Evolutionary conservation across 1,140 invertebrate genomes (phyloP).

Genomic region (Atta colombica): DNA sequence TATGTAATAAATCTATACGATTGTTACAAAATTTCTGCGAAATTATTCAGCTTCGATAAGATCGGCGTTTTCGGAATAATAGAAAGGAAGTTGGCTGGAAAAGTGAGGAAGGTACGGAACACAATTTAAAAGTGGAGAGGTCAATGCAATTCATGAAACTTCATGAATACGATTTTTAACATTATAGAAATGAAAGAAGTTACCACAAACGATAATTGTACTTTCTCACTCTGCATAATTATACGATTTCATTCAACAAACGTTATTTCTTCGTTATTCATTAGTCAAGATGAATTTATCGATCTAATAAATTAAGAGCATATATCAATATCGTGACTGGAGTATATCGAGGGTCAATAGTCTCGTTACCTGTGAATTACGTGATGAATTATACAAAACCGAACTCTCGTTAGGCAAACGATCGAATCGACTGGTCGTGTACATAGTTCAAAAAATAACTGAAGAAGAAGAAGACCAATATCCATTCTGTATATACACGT

Average conservation of each 20-base stretch:
- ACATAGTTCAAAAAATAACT: slow-evolving; percentile 33
- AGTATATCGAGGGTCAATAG: neutral
- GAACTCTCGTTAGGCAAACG: neutral
- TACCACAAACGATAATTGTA: slow-evolving; percentile 60
- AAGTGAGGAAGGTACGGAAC: neutral
- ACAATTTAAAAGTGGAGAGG: slow-evolving; percentile 57
- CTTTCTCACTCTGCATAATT: slow-evolving; percentile 14
- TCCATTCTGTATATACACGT: neutral
- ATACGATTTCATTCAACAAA: slow-evolving; percentile 25
- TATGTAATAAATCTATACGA: slow-evolving; percentile 15
- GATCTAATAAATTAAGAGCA: slow-evolving; percentile 22
- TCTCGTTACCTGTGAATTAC: slow-evolving; percentile 10
- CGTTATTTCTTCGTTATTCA: slow-evolving; percentile 31
- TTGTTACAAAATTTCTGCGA: slow-evolving; percentile 12
- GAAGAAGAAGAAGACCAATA: slow-evolving; percentile 31
- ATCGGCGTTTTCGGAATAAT: slow-evolving; percentile 32
- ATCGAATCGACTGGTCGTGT: neutral
- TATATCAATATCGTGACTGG: neutral
- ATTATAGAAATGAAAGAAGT: slow-evolving; percentile 51
- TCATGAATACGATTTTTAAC: slow-evolving; percentile 55
- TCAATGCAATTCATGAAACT: slow-evolving; percentile 56
- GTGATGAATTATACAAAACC: neutral
- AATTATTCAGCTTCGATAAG: slow-evolving; percentile 1
- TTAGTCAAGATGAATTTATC: neutral
- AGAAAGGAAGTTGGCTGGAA: neutral